Conservation (phyloP, 2,888 invertebrate species). For the Phlogophora meticulosa region DNA sequence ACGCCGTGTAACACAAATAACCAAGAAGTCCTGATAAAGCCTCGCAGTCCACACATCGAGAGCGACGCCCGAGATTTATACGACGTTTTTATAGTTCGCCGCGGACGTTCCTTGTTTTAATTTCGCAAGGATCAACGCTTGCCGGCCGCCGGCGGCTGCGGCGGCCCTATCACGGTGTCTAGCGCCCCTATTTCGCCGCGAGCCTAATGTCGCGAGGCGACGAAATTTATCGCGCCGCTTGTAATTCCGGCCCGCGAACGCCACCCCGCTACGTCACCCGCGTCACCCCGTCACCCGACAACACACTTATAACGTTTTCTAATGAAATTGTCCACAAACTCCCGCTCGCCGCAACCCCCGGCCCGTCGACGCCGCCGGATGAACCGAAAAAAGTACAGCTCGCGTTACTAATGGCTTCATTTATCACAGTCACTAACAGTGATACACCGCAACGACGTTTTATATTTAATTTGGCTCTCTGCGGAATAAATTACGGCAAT, state of each 20-base stretch:
- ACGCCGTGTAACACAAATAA: conserved; percentile 81
- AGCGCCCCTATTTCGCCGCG: conserved; percentile 81
- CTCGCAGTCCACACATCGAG: conserved; percentile 82
- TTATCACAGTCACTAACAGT: conserved; percentile 91
- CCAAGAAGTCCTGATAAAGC: conserved; percentile 80
- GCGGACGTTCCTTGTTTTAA: conserved; percentile 89
- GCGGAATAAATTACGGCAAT: conserved; percentile 89
- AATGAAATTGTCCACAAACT: conserved; percentile 91
- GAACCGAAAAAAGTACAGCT: conserved; percentile 91
- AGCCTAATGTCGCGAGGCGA: conserved; percentile 86
- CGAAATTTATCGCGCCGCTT: conserved; percentile 90
- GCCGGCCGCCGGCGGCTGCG: conserved; percentile 68
- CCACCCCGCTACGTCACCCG: conserved; percentile 77
- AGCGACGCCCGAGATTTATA: conserved; percentile 82
- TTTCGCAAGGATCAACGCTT: conserved; percentile 84
- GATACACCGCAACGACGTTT: conserved; percentile 91
- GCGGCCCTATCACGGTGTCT: conserved; percentile 66
- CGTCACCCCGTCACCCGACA: conserved; percentile 86
- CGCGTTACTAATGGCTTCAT: conserved; percentile 91
- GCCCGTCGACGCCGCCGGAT: conserved; percentile 88
- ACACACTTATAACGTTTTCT: conserved; percentile 90
- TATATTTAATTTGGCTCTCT: conserved; percentile 90
- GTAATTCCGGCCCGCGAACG: conserved; percentile 85
- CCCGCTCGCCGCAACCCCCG: conserved; percentile 86
- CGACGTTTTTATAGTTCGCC: conserved; percentile 86